phyloP scores from a whole-genome alignment of 1,140 invertebrate species.

The Megalopta genalis region DNA sequence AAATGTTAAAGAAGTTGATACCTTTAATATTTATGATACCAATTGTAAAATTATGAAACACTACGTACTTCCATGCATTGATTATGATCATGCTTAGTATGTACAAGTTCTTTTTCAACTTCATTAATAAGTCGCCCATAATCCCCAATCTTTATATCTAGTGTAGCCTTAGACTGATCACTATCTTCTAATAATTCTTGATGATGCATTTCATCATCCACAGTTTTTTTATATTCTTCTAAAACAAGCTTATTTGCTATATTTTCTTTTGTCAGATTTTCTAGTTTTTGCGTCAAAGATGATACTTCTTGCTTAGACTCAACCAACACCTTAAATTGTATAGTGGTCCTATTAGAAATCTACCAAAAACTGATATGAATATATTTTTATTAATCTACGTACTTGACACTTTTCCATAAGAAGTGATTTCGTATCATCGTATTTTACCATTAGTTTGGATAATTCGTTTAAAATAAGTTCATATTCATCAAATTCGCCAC shows the following conservation, averaged over 20 bases:
- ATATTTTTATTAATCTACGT: not conserved
- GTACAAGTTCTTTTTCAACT: slow-evolving; percentile 20
- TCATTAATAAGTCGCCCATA: slow-evolving; percentile 27
- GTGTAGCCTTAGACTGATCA: not conserved
- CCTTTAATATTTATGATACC: too few species aligned
- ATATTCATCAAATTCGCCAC: not conserved
- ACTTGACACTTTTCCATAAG: slow-evolving; percentile 33
- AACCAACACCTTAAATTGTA: slow-evolving; percentile 11
- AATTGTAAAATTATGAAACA: not conserved
- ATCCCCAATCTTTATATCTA: slow-evolving; percentile 12
- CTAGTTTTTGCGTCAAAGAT: slow-evolving; percentile 14
- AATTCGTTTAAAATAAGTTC: slow-evolving; percentile 16
- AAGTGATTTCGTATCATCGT: slow-evolving; percentile 31
- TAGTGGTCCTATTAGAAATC: not conserved
- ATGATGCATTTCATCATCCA: slow-evolving; percentile 20
- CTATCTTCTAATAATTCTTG: slow-evolving; percentile 18
- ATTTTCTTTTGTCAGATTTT: slow-evolving; percentile 21
- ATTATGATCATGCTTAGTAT: slow-evolving; percentile 2
- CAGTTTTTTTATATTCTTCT: too few species aligned
- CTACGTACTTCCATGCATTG: slow-evolving; percentile 27
- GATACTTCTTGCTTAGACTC: not conserved
- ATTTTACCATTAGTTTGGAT: not conserved
- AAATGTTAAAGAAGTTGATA: too few species aligned
- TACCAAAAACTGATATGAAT: not conserved
- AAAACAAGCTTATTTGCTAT: not conserved